Conservation (phyloP, 2,113 vertebrate genomes). For the Coptodon rendalli region DNA sequence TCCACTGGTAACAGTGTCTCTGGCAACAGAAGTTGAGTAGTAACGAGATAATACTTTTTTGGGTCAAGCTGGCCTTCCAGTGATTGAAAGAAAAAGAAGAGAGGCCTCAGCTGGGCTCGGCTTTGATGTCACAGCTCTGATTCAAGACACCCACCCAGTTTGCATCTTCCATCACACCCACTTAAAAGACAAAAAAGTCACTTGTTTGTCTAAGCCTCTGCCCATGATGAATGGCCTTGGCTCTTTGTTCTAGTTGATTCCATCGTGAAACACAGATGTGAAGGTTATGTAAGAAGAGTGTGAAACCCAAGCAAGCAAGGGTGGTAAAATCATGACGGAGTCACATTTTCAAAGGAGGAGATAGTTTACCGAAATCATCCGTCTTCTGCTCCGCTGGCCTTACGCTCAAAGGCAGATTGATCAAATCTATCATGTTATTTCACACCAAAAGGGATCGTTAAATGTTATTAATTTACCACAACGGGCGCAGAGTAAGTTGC, state of each 20-base stretch:
- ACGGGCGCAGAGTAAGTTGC: neutral
- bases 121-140: slow-evolving; percentile 36
- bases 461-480: slow-evolving; percentile 17
- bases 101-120: neutral
- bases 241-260: slow-evolving; percentile 7
- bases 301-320: slow-evolving; percentile 22
- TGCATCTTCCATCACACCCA: slow-evolving; percentile 55
- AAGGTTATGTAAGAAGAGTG: slow-evolving; percentile 26
- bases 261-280: slow-evolving; percentile 16
- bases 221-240: slow-evolving; percentile 54
- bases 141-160: slow-evolving; percentile 46
- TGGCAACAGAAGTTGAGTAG: neutral
- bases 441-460: neutral
- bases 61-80: neutral
- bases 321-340: slow-evolving; percentile 1
- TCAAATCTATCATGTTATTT: slow-evolving; percentile 14
- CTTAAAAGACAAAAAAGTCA: slow-evolving; percentile 45
- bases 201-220: slow-evolving; percentile 31
- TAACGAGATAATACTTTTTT: neutral
- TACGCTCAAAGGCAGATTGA: neutral
- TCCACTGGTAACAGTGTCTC: neutral
- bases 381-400: neutral
- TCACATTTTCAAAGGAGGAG: slow-evolving; percentile 3
- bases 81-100: neutral
- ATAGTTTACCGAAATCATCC: slow-evolving; percentile 10